Percentiles rank a stretch among this genome's conserved stretches.
These are phyloP conservation scores for Palythoa heliodiscus DNA, from an alignment of 92 coral and sea anemone species.

Conservation along the genomic window DNA sequence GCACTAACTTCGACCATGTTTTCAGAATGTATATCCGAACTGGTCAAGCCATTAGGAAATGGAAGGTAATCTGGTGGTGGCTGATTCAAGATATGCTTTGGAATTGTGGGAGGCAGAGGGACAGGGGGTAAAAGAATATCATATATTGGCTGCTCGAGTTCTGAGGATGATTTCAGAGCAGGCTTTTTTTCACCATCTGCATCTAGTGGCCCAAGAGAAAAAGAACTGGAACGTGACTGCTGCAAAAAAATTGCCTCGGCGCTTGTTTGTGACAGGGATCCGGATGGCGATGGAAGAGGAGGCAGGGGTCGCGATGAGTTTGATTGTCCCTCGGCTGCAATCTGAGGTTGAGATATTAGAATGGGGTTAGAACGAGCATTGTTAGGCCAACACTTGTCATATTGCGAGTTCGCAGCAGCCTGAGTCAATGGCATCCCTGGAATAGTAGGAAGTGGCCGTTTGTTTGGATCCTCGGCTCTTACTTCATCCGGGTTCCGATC, in stretches of 20 bases:
- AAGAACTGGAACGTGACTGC: not conserved
- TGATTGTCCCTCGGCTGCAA: not conserved
- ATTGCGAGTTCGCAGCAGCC: not conserved
- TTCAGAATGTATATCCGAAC: not conserved
- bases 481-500: not conserved
- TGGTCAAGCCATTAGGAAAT: not conserved
- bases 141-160: constrained; percentile 25
- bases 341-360: not conserved
- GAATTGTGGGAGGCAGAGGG: constrained; percentile 39
- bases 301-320: constrained; percentile 16
- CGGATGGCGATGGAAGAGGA: constrained; percentile 16
- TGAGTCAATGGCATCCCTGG: not conserved
- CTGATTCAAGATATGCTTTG: not conserved
- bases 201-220: not conserved
- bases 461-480: not conserved
- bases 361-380: not conserved
- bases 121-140: constrained; percentile 22
- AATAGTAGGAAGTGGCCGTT: not conserved
- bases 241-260: not conserved
- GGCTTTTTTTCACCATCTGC: not conserved
- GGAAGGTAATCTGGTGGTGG: constrained; percentile 10
- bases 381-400: not conserved
- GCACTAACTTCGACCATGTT: not conserved
- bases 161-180: not conserved
- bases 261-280: not conserved